Conservation (phyloP, 1,140 invertebrate genomes). For the Drosophila mauritiana region DNA sequence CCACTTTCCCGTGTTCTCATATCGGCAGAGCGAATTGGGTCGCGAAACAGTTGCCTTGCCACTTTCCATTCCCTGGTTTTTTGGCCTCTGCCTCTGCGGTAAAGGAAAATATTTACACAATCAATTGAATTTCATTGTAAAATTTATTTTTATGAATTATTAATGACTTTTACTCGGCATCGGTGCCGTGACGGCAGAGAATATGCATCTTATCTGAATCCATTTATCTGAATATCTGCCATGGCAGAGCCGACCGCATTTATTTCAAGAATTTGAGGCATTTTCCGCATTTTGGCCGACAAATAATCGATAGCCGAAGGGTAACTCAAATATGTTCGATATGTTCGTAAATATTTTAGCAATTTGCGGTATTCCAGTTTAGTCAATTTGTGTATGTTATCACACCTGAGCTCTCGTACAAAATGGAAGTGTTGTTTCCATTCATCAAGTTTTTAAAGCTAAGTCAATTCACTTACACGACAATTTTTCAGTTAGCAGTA, state of each 20-base stretch:
- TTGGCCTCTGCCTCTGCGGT: conserved; percentile 29
- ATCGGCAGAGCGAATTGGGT: conserved; percentile 1
- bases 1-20: conserved; percentile 29
- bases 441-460: conserved; percentile 6
- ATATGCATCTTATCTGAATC: conserved; percentile 33
- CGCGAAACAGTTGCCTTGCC: neutral
- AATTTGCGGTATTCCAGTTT: conserved; percentile 37
- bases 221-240: conserved; percentile 42
- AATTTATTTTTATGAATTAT: conserved; percentile 76
- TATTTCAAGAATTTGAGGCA: conserved; percentile 53
- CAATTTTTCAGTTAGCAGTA: conserved; percentile 40
- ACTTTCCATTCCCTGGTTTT: conserved; percentile 1
- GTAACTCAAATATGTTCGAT: conserved; percentile 18
- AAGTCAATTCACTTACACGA: conserved; percentile 20
- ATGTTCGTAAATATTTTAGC: conserved; percentile 35
- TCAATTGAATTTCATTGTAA: conserved; percentile 80
- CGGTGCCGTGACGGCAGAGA: neutral
- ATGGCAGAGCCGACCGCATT: conserved; percentile 31
- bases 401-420: conserved; percentile 1
- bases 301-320: conserved; percentile 28
- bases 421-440: conserved; percentile 11
- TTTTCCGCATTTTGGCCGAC: conserved; percentile 14
- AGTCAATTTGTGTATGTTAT: conserved; percentile 7
- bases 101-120: conserved; percentile 75
- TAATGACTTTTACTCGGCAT: conserved; percentile 56